A percentile compares a stretch with the other conserved stretches of the same genome.
phyloP scores from a whole-genome alignment of 2,888 invertebrate genomes.

The Muscina levida region DNA sequence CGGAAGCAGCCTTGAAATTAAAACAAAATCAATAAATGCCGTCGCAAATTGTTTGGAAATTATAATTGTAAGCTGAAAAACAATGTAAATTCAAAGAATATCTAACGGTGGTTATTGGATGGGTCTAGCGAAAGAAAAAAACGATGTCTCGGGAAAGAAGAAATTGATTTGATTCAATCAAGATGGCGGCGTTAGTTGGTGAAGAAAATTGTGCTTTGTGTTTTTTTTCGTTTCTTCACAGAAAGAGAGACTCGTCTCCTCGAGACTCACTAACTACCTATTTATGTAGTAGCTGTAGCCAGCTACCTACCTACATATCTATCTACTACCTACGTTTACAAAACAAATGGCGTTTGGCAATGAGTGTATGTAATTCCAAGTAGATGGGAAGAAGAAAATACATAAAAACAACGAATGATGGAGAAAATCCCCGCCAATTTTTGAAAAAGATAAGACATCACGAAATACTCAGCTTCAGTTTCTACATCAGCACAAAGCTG shows the following conservation, averaged over 20 bases:
- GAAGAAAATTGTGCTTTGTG: constrained; percentile 50
- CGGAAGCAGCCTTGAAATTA: constrained; percentile 65
- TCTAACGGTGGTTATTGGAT: neutral
- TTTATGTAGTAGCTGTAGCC: too few species aligned
- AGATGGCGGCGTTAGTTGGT: constrained; percentile 59
- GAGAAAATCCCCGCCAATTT: constrained; percentile 46
- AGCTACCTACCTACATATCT: constrained; percentile 7
- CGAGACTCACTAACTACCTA: neutral
- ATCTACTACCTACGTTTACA: constrained; percentile 58
- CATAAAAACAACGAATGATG: constrained; percentile 27
- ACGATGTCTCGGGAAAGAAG: constrained; percentile 14
- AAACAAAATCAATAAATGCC: constrained; percentile 62
- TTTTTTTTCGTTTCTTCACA: constrained; percentile 32
- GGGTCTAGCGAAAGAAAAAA: neutral
- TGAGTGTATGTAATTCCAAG: constrained; percentile 39
- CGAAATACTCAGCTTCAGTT: constrained; percentile 41
- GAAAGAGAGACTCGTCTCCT: constrained; percentile 1
- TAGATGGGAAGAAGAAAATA: constrained; percentile 22
- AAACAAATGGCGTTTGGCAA: constrained; percentile 63
- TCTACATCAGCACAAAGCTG: neutral
- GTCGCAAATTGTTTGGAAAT: constrained; percentile 23
- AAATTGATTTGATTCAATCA: constrained; percentile 48
- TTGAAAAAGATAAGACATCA: constrained; percentile 22
- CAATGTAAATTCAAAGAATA: neutral
- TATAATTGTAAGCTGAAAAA: neutral